Evolutionary conservation across 2,797 vertebrate species (phyloP).

Genomic region (Liparis tanakae): DNA sequence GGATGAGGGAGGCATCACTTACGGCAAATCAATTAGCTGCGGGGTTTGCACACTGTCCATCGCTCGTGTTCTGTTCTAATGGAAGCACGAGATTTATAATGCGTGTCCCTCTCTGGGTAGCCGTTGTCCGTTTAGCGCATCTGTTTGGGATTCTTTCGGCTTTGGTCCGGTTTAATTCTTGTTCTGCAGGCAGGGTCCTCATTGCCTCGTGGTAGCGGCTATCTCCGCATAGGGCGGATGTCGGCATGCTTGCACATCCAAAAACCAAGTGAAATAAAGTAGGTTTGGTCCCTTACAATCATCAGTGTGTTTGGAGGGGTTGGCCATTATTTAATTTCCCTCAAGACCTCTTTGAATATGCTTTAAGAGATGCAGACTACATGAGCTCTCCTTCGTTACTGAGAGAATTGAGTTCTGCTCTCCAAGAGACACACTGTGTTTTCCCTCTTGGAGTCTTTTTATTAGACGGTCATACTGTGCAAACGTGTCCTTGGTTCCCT

Average conservation of each 20-base stretch:
- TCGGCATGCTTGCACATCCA: neutral
- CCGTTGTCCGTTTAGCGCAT: neutral
- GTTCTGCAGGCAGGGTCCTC: neutral
- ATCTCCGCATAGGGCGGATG: neutral
- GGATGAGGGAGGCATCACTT: neutral
- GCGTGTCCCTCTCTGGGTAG: neutral
- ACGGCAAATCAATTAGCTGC: constrained; percentile 16
- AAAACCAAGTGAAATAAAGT: neutral
- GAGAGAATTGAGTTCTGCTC: neutral
- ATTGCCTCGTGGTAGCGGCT: neutral
- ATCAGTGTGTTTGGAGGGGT: neutral
- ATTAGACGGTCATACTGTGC: neutral
- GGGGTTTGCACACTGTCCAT: neutral
- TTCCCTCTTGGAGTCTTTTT: neutral
- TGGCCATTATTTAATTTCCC: neutral
- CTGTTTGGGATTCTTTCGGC: neutral
- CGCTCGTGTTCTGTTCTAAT: neutral
- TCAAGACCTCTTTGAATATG: neutral
- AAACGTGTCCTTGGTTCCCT: neutral
- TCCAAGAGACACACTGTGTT: neutral
- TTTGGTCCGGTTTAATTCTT: neutral
- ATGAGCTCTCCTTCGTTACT: neutral
- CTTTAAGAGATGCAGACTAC: neutral
- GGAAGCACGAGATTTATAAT: neutral
- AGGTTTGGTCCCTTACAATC: neutral